Base-by-base conservation (phyloP, 1,140 invertebrate genomes). In the Drosophila subpulchrella region DNA sequence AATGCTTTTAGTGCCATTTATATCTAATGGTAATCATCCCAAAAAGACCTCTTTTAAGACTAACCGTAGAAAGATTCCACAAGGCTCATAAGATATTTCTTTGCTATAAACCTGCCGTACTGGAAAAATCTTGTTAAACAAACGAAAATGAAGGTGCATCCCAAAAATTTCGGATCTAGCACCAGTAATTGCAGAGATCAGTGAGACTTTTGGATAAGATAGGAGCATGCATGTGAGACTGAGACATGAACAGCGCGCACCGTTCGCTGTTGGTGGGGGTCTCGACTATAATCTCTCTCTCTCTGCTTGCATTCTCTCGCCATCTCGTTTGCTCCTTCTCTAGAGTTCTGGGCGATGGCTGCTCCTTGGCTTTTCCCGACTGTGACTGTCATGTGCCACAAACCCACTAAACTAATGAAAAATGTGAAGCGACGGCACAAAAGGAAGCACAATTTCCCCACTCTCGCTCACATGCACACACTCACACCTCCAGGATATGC, bases 371-470 rank as follows among this genome's bases (percentile, higher is more conserved):
- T 71, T 70, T 65, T 65, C 75, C 83, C 78, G 83, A 83, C 84
- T 88, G 83, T 88, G 84, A 89, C 84, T 89, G 84, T 88, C 84
- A 88, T 88, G 84, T 88, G 84, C 84, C 84, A 88, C 84, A 88
- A 88, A 88, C 84, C 84, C 84, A 88, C 84, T 89, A 88, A 88
- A 88, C 83, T 88, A 88, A 89, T 88, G 83, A 88, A 88, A 88
- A 88, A 88, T 88, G 83, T 89, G 83, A 88, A 86, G 83, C 84
- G 84, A 88, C 84, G 83, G 83, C 83, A 88, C 80, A 88, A 88
- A 88, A 88, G 84, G 83, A 83, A 88, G 83, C 83, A 81, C 83
- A 88, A 88, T 84, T 88, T 88, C 78, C 88, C 71, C 71, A 76
- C 71, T 73, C 78, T 78, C 57, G 70, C 65, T 62, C 60, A 74